Percentiles rank a stretch among this genome's conserved stretches.
These are phyloP conservation scores for Heterodera filipjevi DNA, from an alignment of 2,888 invertebrate genomes.

Conservation along the genomic window DNA sequence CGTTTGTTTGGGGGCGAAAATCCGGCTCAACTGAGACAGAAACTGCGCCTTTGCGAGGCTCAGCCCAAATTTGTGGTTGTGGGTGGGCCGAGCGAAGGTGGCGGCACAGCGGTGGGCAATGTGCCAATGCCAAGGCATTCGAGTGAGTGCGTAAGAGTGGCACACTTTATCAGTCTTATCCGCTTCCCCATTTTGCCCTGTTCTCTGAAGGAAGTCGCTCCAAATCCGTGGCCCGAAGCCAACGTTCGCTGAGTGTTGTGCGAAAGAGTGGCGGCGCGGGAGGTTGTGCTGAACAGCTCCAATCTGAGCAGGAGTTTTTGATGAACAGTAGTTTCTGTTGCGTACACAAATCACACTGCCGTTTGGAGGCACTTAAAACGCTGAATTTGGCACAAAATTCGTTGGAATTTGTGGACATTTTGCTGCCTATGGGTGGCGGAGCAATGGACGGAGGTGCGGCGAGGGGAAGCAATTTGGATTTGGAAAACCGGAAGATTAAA, in stretches of 20 bases:
- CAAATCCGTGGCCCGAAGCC: conserved; percentile 62
- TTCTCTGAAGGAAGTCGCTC: conserved; percentile 54
- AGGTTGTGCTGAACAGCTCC: conserved; percentile 32
- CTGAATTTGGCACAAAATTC: conserved; percentile 74
- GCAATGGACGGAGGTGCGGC: conserved; percentile 15
- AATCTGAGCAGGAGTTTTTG: conserved; percentile 18
- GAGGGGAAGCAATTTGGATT: background rate
- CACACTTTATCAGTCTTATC: background rate
- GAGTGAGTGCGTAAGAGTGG: background rate
- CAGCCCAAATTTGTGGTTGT: background rate
- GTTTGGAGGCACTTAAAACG: conserved; percentile 81
- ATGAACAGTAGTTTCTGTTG: conserved; percentile 57
- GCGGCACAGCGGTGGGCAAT: background rate
- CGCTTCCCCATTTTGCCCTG: too few species aligned
- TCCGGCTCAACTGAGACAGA: background rate
- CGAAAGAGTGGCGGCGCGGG: conserved; percentile 43
- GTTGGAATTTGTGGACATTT: conserved; percentile 36
- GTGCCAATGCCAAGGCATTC: background rate
- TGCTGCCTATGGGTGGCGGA: conserved; percentile 38
- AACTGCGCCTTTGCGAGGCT: conserved; percentile 5
- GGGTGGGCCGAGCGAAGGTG: background rate
- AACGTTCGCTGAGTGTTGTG: conserved; percentile 60
- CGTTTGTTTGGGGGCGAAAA: conserved; percentile 7
- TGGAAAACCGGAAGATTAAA: too few species aligned
- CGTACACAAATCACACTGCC: conserved; percentile 72